These are phyloP conservation scores for Poecilia gillii DNA, from an alignment of 2,797 vertebrate genomes.

Conservation along the genomic window DNA sequence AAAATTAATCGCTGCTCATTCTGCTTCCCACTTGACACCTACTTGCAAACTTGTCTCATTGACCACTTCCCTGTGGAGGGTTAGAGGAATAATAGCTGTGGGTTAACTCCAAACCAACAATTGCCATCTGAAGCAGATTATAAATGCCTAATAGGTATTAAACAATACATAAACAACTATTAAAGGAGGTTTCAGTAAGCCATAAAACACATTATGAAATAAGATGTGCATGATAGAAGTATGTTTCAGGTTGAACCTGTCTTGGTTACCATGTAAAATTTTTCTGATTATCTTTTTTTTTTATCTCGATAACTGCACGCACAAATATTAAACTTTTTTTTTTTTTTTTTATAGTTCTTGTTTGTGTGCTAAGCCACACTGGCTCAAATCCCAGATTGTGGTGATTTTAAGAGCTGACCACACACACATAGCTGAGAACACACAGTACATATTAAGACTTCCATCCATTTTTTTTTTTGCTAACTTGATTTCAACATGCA, in stretches of 20 bases:
- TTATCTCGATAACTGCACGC: slow-evolving; percentile 24
- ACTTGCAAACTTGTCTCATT: background rate
- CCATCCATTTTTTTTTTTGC: slow-evolving; percentile 41
- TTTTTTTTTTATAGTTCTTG: slow-evolving; percentile 25
- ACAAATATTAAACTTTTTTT: background rate
- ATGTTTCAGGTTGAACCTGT: background rate
- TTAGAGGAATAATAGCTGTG: background rate
- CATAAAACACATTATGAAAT: background rate
- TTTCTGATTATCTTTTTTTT: background rate
- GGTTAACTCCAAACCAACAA: background rate
- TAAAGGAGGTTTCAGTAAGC: background rate
- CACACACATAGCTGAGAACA: slow-evolving; percentile 72
- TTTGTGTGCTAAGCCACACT: slow-evolving; percentile 38
- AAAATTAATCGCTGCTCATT: background rate
- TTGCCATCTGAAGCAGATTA: background rate
- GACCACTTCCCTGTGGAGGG: background rate
- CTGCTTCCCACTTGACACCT: background rate
- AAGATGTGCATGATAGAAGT: background rate
- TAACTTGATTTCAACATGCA: too few species aligned
- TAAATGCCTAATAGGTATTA: background rate
- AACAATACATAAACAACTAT: background rate
- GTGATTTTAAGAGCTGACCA: slow-evolving; percentile 70
- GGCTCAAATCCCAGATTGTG: slow-evolving; percentile 66
- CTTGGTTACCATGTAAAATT: background rate
- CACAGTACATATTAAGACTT: slow-evolving; percentile 65